phyloP scores from a whole-genome alignment of 2,888 invertebrate species.

The Eilema sororculum region DNA sequence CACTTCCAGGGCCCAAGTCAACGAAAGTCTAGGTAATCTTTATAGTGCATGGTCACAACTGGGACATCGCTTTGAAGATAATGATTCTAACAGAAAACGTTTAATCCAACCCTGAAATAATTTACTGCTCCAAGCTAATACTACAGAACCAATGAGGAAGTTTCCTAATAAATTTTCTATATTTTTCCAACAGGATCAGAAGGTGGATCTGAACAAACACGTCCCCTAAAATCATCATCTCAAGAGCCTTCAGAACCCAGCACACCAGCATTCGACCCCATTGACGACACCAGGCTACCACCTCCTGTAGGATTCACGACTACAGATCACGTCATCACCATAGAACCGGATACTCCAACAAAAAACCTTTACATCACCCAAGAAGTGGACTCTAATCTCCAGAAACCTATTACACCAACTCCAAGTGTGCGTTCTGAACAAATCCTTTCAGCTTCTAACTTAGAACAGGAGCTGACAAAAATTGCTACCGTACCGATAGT shows the following conservation, averaged over 20 bases:
- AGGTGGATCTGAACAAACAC: conserved; percentile 68
- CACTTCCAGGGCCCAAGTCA: too few relatives aligned
- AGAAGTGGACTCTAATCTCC: conserved; percentile 70
- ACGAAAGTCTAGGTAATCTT: too few relatives aligned
- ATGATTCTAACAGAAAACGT: too few relatives aligned
- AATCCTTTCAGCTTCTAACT: conserved; percentile 74
- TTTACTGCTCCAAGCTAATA: too few relatives aligned
- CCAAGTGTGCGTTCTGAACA: conserved; percentile 70
- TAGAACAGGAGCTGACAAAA: conserved; percentile 67
- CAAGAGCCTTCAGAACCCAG: conserved; percentile 71
- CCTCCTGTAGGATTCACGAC: conserved; percentile 66
- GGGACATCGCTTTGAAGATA: too few relatives aligned
- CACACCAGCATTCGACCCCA: conserved; percentile 64
- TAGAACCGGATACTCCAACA: conserved; percentile 73
- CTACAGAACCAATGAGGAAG: neutral
- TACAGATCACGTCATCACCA: conserved; percentile 69
- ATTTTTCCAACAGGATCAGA: conserved; percentile 61
- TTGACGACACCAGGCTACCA: conserved; percentile 57
- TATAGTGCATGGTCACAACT: too few relatives aligned
- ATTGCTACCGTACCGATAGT: conserved; percentile 47
- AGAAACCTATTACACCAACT: conserved; percentile 76
- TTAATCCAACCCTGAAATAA: too few relatives aligned
- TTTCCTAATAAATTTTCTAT: neutral
- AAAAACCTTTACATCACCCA: conserved; percentile 71
- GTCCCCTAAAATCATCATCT: conserved; percentile 68